Base-by-base conservation (phyloP, 2,888 invertebrate genomes). In the Acronicta leporina region DNA sequence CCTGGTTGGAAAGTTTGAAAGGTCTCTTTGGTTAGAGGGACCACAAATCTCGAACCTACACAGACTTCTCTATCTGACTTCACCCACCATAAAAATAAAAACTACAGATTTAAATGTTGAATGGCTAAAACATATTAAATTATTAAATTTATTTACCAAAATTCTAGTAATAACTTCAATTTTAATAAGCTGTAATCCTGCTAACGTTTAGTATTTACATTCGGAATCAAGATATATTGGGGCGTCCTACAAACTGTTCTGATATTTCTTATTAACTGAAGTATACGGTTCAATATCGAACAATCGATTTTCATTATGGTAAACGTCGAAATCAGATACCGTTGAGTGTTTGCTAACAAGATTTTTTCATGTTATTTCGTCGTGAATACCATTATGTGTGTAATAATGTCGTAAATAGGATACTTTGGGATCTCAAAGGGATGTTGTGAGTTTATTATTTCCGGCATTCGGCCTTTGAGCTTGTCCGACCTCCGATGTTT, bases 361-460 rank as follows among this genome's bases (percentile, higher is more conserved):
- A 65, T 67, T 67, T 72, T n/a, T 69, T 69, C 66, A 67, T 69
- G 78, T 72, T 72, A 63, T 70, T 62, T 70, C 60, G 45, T 60
- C 55, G 60, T 73, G 70, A 73, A 75, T 78, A 68, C 30, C 56
- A 73, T 73, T 78, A 71, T 67, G 42, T 70, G 54, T 63, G 79
- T 68, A 64, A 63, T 72, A 72, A 74, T 72, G 55, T 68, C 61
- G 67, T 74, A 73, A 79, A 78, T 70, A 63, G 54, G 70, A 77
- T 77, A 70, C 75, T 70, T 69, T 54, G 68, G 59, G 49, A 45
- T 44, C 60, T 76, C 79, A 79, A 78, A 79, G 73, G 59, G 61
- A 79, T 70, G 62, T 73, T 69, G 67, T 59, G 67, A 64, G 67
- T 79, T 79, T 76, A 79, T 77, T 69, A 78, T 78, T 77, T 78